Evolutionary conservation across 2,797 vertebrate species (phyloP), one percentile per base, ranked within the genome.

Genomic region (Xiphophorus birchmanni): DNA sequence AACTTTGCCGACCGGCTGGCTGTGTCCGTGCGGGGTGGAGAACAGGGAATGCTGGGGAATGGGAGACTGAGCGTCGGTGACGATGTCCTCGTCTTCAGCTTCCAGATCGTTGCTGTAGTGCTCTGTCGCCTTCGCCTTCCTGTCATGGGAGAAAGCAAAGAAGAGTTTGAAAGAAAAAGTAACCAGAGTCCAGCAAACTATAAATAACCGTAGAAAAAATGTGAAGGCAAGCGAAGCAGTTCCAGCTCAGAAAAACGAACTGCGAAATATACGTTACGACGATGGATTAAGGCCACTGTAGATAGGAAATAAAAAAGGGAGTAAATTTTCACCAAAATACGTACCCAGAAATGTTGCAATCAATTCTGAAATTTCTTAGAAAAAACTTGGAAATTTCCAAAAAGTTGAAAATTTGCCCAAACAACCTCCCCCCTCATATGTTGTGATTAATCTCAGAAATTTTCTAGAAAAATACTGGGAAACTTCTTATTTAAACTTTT

Each of bases 1-100:
- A 29, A 98, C 95, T 89, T 96, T 98, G 73, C 96, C 95, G 4
- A 97, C 94, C 0, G 97, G 97, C 80, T 98, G 97, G 93, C 97
- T 98, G 82, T 95, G 89, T 26, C 96, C 95, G 1, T 95, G 95
- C 1, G 98, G 97, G 47, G 96, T 96, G 0, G 97, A 96, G 92
- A 98, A 98, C 71, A 97, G 88, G 76, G 97, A 95, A 74, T 95
- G 96, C 44, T 96, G 97, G 23, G 95, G 93, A 74, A 93, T 90
- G 23, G 92, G 95, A 0, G 93, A 90, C 6, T 94, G 95, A 48
- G 94, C 91, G 3, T 96, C 96, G 2, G 95, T 92, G 76, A 97
- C 80, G 12, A 98, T 96, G 76, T 98, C 97, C 8, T 98, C 96
- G 8, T 97, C 96, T 78, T 98, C 97, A 10, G 96, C 95, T 35